phyloP scores from a whole-genome alignment of 2,797 vertebrate species.

The Decapterus maruadsi region DNA sequence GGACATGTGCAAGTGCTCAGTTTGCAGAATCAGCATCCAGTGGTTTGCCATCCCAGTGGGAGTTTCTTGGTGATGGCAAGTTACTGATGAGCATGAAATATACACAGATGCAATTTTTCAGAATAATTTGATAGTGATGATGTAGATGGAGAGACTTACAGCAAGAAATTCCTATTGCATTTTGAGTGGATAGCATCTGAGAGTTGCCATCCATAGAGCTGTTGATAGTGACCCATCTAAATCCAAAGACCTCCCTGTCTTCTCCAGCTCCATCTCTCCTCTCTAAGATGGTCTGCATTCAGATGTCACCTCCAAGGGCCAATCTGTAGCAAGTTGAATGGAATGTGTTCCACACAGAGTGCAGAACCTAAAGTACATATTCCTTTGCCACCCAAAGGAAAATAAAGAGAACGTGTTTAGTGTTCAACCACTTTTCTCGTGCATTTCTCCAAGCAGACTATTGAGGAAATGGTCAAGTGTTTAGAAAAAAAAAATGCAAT shows the following conservation, averaged over 20 bases:
- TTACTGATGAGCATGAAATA: background rate
- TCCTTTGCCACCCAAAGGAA: too few relatives aligned
- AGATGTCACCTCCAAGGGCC: background rate
- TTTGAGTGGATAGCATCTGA: background rate
- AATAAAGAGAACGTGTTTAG: too few relatives aligned
- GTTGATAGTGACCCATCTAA: background rate
- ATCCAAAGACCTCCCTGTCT: too few relatives aligned
- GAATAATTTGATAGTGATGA: background rate
- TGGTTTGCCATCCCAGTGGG: background rate
- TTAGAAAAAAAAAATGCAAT: too few relatives aligned
- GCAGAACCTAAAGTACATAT: background rate
- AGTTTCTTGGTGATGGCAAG: background rate
- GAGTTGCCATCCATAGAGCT: background rate
- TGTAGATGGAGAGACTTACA: background rate
- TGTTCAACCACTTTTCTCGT: too few relatives aligned
- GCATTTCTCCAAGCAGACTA: too few relatives aligned
- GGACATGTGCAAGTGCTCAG: background rate
- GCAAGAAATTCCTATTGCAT: background rate
- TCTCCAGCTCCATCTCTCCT: too few relatives aligned
- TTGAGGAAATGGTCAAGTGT: too few relatives aligned
- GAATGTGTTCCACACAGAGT: background rate
- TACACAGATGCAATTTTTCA: background rate
- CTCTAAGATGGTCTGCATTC: too few relatives aligned
- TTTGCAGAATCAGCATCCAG: background rate
- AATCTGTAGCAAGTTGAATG: background rate